These are phyloP conservation scores for Didymodactylos carnosus DNA, from an alignment of 2,888 invertebrate species.

Conservation along the genomic window DNA sequence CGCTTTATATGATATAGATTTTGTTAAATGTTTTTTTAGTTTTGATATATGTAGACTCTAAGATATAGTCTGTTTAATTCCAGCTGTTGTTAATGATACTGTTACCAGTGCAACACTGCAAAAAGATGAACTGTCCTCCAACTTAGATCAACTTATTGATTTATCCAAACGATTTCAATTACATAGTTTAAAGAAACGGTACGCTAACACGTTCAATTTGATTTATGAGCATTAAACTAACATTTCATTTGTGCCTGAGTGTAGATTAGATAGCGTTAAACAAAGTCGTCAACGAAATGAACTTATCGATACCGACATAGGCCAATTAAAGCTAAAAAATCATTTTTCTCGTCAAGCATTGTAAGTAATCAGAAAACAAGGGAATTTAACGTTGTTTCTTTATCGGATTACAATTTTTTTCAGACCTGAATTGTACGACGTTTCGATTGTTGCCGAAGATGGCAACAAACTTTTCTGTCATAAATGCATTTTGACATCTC, in stretches of 20 bases:
- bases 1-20: too few species aligned
- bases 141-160: neutral
- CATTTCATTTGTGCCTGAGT: too few species aligned
- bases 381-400: neutral
- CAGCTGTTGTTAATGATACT: too few species aligned
- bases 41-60: too few species aligned
- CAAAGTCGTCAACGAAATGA: neutral
- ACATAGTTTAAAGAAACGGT: neutral
- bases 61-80: too few species aligned
- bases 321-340: neutral
- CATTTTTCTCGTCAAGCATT: neutral
- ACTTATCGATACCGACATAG: neutral
- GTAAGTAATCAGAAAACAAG: neutral
- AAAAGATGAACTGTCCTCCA: neutral
- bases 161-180: neutral
- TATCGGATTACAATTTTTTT: neutral
- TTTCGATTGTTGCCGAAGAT: constrained; percentile 24
- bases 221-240: too few species aligned
- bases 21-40: too few species aligned
- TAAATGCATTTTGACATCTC: constrained; percentile 56
- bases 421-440: constrained; percentile 16
- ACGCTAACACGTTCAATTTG: too few species aligned
- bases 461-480: constrained; percentile 42
- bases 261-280: neutral
- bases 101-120: too few species aligned